These are phyloP conservation scores for Pandion haliaetus DNA, from an alignment of 2,113 vertebrate species.

Conservation along the genomic window DNA sequence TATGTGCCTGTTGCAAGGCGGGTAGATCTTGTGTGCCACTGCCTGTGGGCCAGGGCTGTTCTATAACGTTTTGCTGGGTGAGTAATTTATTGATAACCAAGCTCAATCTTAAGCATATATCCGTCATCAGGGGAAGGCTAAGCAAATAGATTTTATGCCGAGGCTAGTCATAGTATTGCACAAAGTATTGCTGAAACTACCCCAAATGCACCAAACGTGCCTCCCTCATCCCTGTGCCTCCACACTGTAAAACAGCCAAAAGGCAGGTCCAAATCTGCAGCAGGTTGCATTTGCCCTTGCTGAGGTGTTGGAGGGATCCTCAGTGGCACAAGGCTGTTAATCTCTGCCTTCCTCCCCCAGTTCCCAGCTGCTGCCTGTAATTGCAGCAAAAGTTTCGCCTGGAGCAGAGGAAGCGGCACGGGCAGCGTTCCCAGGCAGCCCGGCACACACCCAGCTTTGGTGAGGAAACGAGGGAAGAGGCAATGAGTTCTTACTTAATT, in stretches of 20 bases:
- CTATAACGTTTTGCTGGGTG: not conserved
- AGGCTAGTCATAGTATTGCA: not conserved
- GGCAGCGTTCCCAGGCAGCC: not conserved
- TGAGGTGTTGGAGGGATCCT: not conserved
- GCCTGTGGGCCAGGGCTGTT: not conserved
- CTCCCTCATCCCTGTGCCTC: not conserved
- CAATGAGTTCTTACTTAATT: not conserved
- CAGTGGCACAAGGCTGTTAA: not conserved
- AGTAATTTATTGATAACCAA: not conserved
- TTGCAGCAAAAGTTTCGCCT: not conserved
- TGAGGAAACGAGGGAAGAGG: not conserved
- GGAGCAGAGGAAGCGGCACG: not conserved
- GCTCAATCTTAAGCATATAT: not conserved
- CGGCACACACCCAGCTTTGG: not conserved
- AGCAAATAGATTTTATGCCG: not conserved
- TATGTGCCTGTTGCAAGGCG: not conserved
- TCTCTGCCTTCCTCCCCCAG: not conserved
- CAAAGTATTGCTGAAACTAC: not conserved
- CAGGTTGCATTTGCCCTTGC: not conserved
- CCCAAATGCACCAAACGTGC: not conserved
- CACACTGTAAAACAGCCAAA: fast-evolving
- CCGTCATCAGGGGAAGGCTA: not conserved
- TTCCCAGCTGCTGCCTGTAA: not conserved
- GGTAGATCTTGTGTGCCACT: not conserved
- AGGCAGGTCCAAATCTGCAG: not conserved